Base-by-base conservation (phyloP, 2,888 invertebrate genomes). In the Reticulitermes lucifugus region DNA sequence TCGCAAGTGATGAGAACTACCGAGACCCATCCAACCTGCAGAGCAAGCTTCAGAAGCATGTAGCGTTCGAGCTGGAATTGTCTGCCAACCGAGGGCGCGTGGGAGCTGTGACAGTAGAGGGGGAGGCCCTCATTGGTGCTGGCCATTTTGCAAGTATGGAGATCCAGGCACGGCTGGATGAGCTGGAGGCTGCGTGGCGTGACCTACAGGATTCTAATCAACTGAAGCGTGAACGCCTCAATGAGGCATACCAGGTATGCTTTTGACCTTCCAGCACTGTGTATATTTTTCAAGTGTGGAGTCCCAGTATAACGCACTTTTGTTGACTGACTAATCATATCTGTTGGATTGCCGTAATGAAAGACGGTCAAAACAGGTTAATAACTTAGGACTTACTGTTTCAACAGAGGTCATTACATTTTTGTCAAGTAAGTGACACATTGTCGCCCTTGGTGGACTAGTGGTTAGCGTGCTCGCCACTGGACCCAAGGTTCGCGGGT, bases 1-100 rank as follows among this genome's bases (percentile, higher is more conserved):
- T 97, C 12, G 99, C 98, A 0, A 93, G 94, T 85, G 99, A 99
- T 90, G 98, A 98, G 90, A 97, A 95, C 89, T 99, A 98, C 91
- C 93, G 98, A 84, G 99, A 99, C 89, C 95, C 97, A 0, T 97
- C 96, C n/a, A 99, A 99, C 91, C 93, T 99, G n/a, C 97, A 98
- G 89, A 96, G 96, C 89, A 99, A 99, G 92, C 96, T 98, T 51
- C 98, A 99, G 90, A 98, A 98, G 90, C 99, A 99, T 89, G 94
- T 96, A 0, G 98, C 98, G 0, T 99, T 99, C 90, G 98, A 99
- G 90, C 96, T 98, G 0, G 99, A 99, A 90, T 92, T 99, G 51
- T 93, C 95, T 14, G 98, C 98, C 35, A 99, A 98, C 90, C 95
- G 97, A 88, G 95, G 95, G 2, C 93, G 98, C 71, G 95, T 98